These are phyloP conservation scores for Pyrocephalus nanus DNA, from an alignment of 2,797 vertebrate species.

Conservation along the genomic window DNA sequence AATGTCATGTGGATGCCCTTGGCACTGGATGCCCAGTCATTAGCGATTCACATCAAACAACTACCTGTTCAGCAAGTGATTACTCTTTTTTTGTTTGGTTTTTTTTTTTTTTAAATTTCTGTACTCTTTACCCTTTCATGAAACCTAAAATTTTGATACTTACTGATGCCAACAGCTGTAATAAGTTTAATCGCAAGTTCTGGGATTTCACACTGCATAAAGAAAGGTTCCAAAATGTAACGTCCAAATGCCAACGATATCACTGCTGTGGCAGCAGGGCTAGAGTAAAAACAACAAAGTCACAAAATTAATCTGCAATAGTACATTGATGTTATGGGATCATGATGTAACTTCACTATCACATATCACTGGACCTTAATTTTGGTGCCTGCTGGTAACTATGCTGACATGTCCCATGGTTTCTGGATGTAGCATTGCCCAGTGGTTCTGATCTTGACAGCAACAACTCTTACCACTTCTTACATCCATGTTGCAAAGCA, in stretches of 20 bases:
- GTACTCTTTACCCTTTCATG: neutral
- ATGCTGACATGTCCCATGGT: rapidly evolving
- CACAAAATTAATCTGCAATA: neutral
- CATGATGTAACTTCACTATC: neutral
- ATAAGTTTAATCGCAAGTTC: slow-evolving; percentile 88
- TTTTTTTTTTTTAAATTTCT: neutral
- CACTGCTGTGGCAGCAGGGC: slow-evolving; percentile 91
- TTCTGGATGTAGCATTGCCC: neutral
- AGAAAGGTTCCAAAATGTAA: slow-evolving; percentile 94
- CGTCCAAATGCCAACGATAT: slow-evolving; percentile 93
- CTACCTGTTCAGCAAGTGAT: neutral
- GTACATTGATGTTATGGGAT: neutral
- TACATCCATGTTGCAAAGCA: neutral
- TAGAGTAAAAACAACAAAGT: slow-evolving; percentile 61
- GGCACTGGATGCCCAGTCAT: neutral
- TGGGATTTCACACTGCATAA: slow-evolving; percentile 91
- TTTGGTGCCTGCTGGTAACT: neutral
- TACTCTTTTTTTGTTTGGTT: neutral
- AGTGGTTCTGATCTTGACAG: neutral
- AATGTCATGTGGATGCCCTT: neutral
- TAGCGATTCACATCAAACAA: neutral
- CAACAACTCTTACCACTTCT: neutral
- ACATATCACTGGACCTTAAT: neutral
- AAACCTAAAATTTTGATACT: slow-evolving; percentile 57
- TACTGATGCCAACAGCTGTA: slow-evolving; percentile 92